Conservation (phyloP, 2,113 vertebrate genomes). For the Sciurus niger region DNA sequence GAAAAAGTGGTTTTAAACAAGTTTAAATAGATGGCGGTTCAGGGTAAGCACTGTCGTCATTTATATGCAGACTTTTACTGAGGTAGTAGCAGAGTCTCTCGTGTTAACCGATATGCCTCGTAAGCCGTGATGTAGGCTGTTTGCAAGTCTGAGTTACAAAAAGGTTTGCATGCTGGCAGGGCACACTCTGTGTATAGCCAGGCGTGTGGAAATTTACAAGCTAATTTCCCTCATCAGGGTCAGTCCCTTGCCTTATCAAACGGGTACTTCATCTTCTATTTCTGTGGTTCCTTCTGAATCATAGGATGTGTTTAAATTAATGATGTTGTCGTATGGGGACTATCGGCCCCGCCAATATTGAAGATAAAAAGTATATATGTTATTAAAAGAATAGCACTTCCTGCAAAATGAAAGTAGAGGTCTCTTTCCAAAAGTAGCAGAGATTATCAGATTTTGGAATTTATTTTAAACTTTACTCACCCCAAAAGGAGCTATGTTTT, state of each 20-base stretch:
- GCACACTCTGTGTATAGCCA: accelerated
- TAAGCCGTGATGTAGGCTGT: neutral
- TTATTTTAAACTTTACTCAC: neutral
- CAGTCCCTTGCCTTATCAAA: neutral
- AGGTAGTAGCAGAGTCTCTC: neutral
- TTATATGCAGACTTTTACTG: neutral
- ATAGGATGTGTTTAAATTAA: neutral
- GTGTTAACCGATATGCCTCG: neutral
- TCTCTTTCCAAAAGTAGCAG: neutral
- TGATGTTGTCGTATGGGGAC: no score
- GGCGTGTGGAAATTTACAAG: neutral
- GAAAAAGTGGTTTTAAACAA: constrained; percentile 8
- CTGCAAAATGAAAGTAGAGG: neutral
- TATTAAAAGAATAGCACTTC: neutral
- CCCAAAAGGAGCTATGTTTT: neutral
- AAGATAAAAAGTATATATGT: neutral
- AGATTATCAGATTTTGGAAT: neutral
- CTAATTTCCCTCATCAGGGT: neutral
- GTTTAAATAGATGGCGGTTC: neutral
- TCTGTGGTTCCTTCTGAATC: neutral
- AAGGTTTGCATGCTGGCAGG: neutral
- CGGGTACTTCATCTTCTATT: neutral
- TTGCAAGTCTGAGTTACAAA: neutral
- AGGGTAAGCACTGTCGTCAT: neutral
- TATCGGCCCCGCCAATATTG: accelerated